Base-by-base conservation (phyloP, 2,797 vertebrate species). In the Setipinna tenuifilis region DNA sequence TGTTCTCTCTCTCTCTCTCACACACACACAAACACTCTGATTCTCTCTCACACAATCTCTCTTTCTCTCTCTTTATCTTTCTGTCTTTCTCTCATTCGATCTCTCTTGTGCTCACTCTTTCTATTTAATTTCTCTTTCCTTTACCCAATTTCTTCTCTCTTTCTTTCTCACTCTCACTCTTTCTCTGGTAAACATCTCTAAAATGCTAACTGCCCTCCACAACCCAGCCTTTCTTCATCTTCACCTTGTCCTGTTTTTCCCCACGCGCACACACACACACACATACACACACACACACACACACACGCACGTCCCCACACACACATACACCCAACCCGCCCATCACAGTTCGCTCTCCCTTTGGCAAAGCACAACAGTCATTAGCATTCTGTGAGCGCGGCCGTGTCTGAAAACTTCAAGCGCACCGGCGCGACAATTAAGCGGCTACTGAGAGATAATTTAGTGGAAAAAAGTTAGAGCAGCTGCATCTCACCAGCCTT, bases 401-500 rank as follows among this genome's bases (percentile, higher is more conserved):
- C 80, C 31, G 23, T 80, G 78, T 82, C 82, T 54, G 65, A 91
- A 83, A 86, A 86, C 81, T 90, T 85, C 16, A 88, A 87, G 82
- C 80, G 41, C 71, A 87, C 87, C 89, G 86, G 87, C 89, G 87
- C 83, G 86, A 90, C 88, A 82, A 90, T 92, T 90, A 88, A 71
- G 82, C 84, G 1, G 86, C 81, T 83, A 86, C 82, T 71, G 59
- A 46, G 89, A 90, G 85, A 68, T 85, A 86, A 88, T 90, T 88
- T 84, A 85, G 61, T 62, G 85, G 61, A 87, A 91, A 92, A 91
- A 92, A 88, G 90, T 91, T 86, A 82, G 87, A 87, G 86, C 50
- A 82, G 85, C 88, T 90, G 88, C 80, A 84, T 89, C 83, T 86
- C 58, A 82, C 82, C 86, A 88, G 88, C 83, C 84, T 85, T 85